phyloP scores from a whole-genome alignment of 2,797 vertebrate species.

The Anguilla megastoma region DNA sequence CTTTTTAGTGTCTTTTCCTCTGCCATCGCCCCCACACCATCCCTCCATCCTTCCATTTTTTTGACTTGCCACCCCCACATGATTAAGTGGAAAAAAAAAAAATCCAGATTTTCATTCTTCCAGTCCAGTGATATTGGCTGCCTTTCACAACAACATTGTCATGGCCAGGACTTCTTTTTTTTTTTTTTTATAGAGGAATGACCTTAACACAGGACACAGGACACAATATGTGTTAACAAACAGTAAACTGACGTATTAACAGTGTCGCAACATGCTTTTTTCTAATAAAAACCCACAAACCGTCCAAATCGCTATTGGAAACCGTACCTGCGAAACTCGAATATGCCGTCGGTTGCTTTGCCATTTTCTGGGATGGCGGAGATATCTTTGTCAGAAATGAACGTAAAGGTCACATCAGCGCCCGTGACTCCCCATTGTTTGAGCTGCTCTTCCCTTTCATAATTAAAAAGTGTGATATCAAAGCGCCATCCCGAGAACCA shows the following conservation, averaged over 20 bases:
- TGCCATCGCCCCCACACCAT: background rate
- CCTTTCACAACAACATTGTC: background rate
- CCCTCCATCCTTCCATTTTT: background rate
- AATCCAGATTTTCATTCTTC: background rate
- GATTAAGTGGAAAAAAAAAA: background rate
- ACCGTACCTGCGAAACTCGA: background rate
- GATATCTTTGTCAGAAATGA: background rate
- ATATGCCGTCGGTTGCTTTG: background rate
- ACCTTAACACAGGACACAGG: background rate
- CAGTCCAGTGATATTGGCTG: background rate
- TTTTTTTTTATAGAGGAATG: background rate
- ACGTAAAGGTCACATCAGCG: conserved; percentile 6
- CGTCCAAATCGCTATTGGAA: background rate
- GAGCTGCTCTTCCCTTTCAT: background rate
- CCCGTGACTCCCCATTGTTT: background rate
- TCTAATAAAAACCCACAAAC: background rate
- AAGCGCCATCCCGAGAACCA: background rate
- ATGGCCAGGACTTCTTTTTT: background rate
- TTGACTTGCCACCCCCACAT: background rate
- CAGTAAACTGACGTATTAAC: background rate
- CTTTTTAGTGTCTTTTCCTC: background rate
- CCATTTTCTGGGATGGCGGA: background rate
- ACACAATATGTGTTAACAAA: background rate
- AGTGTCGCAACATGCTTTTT: background rate
- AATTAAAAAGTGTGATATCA: conserved; percentile 5